Evolutionary conservation across 2,888 invertebrate genomes (phyloP), one percentile per base, ranked within the genome.

Genomic region (Anoncus sp.): DNA sequence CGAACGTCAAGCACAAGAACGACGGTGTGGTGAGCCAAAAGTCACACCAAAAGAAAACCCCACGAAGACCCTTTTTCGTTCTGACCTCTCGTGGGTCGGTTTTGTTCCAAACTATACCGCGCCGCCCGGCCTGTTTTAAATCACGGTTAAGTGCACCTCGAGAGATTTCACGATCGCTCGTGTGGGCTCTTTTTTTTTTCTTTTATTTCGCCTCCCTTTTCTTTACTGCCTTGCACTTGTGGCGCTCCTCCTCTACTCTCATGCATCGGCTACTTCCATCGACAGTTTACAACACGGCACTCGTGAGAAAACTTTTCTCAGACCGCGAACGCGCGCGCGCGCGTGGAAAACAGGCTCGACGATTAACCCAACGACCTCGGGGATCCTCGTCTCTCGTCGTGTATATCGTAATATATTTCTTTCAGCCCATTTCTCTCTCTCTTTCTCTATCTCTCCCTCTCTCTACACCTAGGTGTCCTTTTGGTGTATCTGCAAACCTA

Each of bases 261-360:
- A 5, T 31, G 55, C n/a, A n/a, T n/a, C 1, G 31, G 18, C 31
- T 20, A 14, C 31, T 18, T 31, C 22, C 49, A 7, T 38, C 24
- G 2, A 22, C 38, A 63, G 49, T 43, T 51, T 24, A 14, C 16
- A 51, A 65, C 14, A 70, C 47, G 31, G 20, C 62, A 22, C 74
- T 71, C 78, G 57, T 43, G 71, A 75, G 78, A 78, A 78, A 78
- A 62, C 40, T 66, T 75, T 67, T 16, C 65, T 38, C 53, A 6
- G 16, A 22, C 27, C 7, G 20, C n/a, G n/a, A n/a, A n/a, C n/a
- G 55, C 35, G 27, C 51, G 38, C 22, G 18, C n/a, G 7, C 53
- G 18, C 1, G 47, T 43, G 55, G 27, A 69, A 69, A 55, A 69
- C 60, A 71, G 59, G 10, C 59, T 40, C 55, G 62, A 47, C 66